phyloP scores from a whole-genome alignment of 2,113 vertebrate species.

The Cettia cetti region DNA sequence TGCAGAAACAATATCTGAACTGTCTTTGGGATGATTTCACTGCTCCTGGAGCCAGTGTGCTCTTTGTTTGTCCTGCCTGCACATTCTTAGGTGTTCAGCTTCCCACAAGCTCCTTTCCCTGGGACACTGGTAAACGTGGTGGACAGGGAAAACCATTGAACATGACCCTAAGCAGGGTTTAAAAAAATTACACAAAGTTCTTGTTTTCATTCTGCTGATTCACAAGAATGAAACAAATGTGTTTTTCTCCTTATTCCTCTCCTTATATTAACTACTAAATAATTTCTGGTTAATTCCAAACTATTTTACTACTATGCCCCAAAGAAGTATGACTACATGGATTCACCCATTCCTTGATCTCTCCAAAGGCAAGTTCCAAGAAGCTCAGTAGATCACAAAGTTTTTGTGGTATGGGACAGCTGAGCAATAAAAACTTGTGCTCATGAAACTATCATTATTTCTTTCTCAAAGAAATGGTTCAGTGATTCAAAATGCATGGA shows the following conservation, averaged over 20 bases:
- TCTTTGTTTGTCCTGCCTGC: background rate
- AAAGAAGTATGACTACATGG: background rate
- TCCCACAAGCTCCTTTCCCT: background rate
- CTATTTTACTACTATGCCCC: background rate
- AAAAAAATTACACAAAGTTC: rapidly evolving
- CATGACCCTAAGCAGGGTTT: rapidly evolving
- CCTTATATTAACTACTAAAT: background rate
- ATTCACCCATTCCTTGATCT: background rate
- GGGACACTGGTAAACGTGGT: background rate
- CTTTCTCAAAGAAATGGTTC: background rate
- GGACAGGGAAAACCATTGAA: background rate
- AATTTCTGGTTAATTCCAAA: background rate
- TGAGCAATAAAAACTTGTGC: background rate
- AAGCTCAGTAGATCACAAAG: background rate
- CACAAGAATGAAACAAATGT: background rate
- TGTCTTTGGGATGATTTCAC: background rate
- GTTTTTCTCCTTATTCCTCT: background rate
- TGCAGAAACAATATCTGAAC: background rate
- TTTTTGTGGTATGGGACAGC: background rate
- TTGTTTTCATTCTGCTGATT: background rate
- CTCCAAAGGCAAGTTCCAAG: background rate
- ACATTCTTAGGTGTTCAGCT: background rate
- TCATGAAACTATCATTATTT: background rate
- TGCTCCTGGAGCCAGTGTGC: background rate
- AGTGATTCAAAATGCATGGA: background rate